Evolutionary conservation across 2,113 vertebrate species (phyloP), one percentile per base, ranked within the genome.

Genomic region (Micromys minutus): DNA sequence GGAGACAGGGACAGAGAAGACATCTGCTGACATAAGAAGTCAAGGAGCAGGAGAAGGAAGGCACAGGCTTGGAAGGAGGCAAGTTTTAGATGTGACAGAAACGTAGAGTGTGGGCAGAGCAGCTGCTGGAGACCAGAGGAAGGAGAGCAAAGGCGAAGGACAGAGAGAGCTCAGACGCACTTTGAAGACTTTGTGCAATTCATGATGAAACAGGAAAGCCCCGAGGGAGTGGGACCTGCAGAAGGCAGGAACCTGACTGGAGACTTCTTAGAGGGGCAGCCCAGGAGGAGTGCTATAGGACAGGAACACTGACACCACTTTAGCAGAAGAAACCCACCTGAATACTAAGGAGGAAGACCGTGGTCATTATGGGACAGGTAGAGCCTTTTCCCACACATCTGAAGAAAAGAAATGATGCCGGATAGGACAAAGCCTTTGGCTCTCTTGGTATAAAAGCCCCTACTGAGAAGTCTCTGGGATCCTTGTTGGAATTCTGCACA

Each of bases 241-340:
- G 52, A 36, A 52, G 87, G 52, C 36, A 21, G 6, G 61, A 31
- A 77, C 11, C 61, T 84, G 50, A 39, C n/a, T 52, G 42, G 42
- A 94, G 67, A 92, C 34, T 16, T 74, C 85, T 83, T 39, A 55
- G 90, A 96, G 57, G 93, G 94, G 67, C 29, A 95, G 92, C 95
- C 83, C 17, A n/a, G 84, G 90, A 79, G 26, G 76, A 81, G 87
- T 75, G 79, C 57, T 83, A n/a, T 31, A 93, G 91, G 83, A 89
- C 29, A 52, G 55, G 31, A 36, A 65, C 34, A 72, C 34, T 95
- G 92, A 94, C 86, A 83, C n/a, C 89, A 24, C 79, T 89, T 93
- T 87, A 88, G 72, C 36, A 72, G 67, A 72, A 86, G 74, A 45
- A 90, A 75, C 36, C 72, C 69, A 79, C 24, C 5, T 65, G 88